These are phyloP conservation scores for Apamea anceps DNA, from an alignment of 2,888 invertebrate genomes.

Conservation along the genomic window DNA sequence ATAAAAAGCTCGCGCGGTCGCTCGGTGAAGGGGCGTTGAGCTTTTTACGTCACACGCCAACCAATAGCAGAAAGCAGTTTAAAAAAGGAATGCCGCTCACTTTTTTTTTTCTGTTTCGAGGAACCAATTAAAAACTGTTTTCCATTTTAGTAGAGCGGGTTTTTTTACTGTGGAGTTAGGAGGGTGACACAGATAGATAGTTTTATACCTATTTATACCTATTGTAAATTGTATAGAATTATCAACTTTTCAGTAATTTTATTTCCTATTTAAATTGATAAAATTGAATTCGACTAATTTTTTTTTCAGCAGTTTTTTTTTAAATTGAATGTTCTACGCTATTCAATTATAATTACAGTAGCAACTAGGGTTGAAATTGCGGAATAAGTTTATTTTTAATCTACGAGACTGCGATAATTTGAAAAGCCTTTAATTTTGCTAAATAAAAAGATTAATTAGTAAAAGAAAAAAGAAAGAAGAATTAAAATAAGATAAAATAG, in stretches of 20 bases:
- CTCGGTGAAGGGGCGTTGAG: slow-evolving; percentile 80
- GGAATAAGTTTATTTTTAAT: not conserved
- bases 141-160: slow-evolving; percentile 56
- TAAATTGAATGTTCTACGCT: too few relatives aligned
- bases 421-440: not conserved
- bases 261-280: not conserved
- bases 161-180: slow-evolving; percentile 4
- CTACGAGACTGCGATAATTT: not conserved
- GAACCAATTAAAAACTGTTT: slow-evolving; percentile 73
- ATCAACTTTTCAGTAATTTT: not conserved
- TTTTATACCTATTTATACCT: not conserved
- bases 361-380: not conserved
- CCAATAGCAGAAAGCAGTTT: slow-evolving; percentile 81
- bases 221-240: not conserved
- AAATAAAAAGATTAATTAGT: not conserved
- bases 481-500: too few relatives aligned
- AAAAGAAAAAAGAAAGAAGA: too few relatives aligned
- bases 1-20: slow-evolving; percentile 76
- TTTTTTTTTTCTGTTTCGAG: slow-evolving; percentile 74
- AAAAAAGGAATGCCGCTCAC: slow-evolving; percentile 81
- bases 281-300: not conserved
- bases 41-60: slow-evolving; percentile 80
- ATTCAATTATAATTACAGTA: not conserved
- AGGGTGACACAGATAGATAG: slow-evolving; percentile 7
- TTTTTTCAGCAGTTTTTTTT: not conserved